Conservation (phyloP, 2,888 invertebrate species). For the Halocaridina rubra region DNA sequence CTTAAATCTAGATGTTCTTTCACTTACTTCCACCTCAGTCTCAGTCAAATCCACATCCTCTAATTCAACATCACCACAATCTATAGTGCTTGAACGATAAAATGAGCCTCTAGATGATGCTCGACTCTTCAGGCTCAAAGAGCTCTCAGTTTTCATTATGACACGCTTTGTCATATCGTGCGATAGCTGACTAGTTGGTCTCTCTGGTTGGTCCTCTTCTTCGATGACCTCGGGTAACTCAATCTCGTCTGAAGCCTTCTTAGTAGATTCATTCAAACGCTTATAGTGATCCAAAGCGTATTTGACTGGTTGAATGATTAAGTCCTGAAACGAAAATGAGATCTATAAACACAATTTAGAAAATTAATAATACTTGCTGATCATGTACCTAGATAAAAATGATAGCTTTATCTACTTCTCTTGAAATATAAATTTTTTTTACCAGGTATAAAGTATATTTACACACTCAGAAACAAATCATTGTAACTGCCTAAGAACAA, state of each 20-base stretch:
- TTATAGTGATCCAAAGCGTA: slow-evolving; percentile 76
- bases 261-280: slow-evolving; percentile 72
- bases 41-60: slow-evolving; percentile 76
- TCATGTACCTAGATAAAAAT: too few species aligned
- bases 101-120: slow-evolving; percentile 58
- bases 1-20: slow-evolving; percentile 81
- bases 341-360: too few species aligned
- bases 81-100: slow-evolving; percentile 29
- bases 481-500: too few species aligned
- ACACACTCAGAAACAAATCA: too few species aligned
- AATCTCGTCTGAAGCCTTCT: slow-evolving; percentile 42
- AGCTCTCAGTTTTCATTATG: slow-evolving; percentile 49
- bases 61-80: slow-evolving; percentile 44
- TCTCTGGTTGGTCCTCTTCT: slow-evolving; percentile 2
- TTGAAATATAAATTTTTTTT: too few species aligned
- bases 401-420: too few species aligned
- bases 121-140: slow-evolving; percentile 38
- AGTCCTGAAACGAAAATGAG: slow-evolving; percentile 69
- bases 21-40: slow-evolving; percentile 78
- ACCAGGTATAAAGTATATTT: too few species aligned
- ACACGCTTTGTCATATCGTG: slow-evolving; percentile 18
- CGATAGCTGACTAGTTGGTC: slow-evolving; percentile 18
- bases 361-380: too few species aligned
- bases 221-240: slow-evolving; percentile 12
- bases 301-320: slow-evolving; percentile 75